Conservation (phyloP, 2,113 vertebrate species). For the Oenanthe melanoleuca region DNA sequence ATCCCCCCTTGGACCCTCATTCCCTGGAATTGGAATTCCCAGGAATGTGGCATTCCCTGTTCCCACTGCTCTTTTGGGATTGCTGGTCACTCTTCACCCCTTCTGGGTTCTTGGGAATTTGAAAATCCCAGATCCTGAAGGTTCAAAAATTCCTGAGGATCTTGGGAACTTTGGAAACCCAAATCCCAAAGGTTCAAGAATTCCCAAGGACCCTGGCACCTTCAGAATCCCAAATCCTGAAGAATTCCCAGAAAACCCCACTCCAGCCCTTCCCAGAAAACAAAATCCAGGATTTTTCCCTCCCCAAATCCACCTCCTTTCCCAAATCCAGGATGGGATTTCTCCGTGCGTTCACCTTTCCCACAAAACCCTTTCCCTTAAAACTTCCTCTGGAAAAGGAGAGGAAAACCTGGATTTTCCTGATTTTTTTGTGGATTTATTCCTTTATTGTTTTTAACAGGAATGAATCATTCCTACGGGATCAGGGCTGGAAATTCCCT, state of each 20-base stretch:
- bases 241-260: neutral
- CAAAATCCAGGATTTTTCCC: neutral
- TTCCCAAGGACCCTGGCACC: neutral
- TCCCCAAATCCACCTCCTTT: neutral
- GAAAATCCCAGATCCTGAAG: neutral
- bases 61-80: neutral
- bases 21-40: neutral
- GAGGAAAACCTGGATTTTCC: neutral
- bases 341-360: neutral
- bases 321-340: neutral
- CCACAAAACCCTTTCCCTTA: neutral
- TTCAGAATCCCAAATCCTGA: neutral
- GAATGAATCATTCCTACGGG: neutral
- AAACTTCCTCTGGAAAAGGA: neutral
- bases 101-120: neutral
- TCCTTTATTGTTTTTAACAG: fast-evolving
- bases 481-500: neutral
- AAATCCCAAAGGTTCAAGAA: neutral
- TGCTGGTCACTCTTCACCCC: neutral
- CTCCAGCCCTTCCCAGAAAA: neutral
- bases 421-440: neutral
- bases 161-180: neutral
- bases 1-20: too few species aligned
- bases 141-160: neutral
- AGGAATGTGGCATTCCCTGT: neutral